Evolutionary conservation across 1,140 invertebrate genomes (phyloP).

Genomic region (Penaeus japonicus): DNA sequence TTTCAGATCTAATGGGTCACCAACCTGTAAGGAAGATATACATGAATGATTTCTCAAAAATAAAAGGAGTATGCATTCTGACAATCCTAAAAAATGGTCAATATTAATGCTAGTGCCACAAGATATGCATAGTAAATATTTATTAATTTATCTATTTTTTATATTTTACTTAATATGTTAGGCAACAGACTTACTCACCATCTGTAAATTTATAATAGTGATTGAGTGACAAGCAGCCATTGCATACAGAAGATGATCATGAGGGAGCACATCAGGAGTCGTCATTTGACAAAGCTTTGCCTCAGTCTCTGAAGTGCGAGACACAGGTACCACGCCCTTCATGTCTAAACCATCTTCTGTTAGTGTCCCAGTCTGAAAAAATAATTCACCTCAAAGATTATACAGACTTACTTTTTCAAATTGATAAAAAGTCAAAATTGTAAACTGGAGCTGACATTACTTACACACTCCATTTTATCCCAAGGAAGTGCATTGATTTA

Average conservation of each 20-base stretch:
- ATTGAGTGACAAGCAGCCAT: conserved; percentile 54
- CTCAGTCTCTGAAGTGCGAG: not conserved
- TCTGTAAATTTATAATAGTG: conserved; percentile 32
- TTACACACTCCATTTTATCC: not conserved
- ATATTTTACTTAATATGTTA: too few relatives aligned
- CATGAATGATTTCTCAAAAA: too few relatives aligned
- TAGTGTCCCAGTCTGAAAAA: conserved; percentile 83
- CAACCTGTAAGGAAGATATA: conserved; percentile 82
- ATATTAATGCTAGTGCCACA: too few relatives aligned
- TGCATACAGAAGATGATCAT: conserved; percentile 53
- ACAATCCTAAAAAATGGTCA: too few relatives aligned
- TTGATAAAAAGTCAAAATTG: not conserved
- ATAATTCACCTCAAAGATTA: not conserved
- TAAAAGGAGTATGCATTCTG: not conserved
- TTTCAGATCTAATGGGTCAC: conserved; percentile 82
- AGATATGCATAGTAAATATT: too few relatives aligned
- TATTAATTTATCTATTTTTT: too few relatives aligned
- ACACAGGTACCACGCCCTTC: conserved; percentile 80
- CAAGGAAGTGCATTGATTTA: too few relatives aligned
- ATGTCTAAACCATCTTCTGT: conserved; percentile 94
- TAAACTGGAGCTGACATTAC: not conserved
- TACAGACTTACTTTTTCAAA: not conserved
- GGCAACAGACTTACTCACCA: not conserved
- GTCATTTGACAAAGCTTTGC: conserved; percentile 16
- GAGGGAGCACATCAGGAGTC: conserved; percentile 22